Percentiles rank a stretch among this genome's conserved stretches.
phyloP scores from a whole-genome alignment of 2,888 invertebrate species.

The Adelognathus sp. region DNA sequence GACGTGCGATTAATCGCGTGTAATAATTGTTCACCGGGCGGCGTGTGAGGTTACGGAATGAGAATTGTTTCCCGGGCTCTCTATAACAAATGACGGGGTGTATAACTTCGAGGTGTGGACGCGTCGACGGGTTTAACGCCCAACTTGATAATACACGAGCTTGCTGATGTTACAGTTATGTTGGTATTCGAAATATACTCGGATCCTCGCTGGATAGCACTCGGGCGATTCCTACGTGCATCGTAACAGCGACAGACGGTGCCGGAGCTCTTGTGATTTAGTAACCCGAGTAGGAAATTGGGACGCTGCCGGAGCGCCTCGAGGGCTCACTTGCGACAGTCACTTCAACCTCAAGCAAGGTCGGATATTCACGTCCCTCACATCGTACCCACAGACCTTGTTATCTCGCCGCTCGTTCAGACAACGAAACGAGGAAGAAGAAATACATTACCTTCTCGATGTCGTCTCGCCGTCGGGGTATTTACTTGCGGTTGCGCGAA shows the following conservation, averaged over 20 bases:
- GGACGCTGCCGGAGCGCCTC: constrained; percentile 38
- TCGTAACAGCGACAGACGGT: not conserved
- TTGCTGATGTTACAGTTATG: constrained; percentile 28
- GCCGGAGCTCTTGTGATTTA: constrained; percentile 36
- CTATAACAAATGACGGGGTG: not conserved
- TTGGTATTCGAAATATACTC: constrained; percentile 23
- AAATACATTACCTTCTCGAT: not conserved
- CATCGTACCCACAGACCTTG: constrained; percentile 1
- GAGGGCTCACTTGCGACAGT: constrained; percentile 43
- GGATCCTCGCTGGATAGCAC: constrained; percentile 11
- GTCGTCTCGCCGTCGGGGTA: not conserved
- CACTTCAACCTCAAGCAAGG: constrained; percentile 40
- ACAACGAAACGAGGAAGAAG: constrained; percentile 7
- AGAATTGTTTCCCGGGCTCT: not conserved
- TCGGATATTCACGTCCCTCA: constrained; percentile 15
- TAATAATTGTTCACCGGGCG: not conserved
- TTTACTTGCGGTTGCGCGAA: not conserved
- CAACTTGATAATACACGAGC: constrained; percentile 28
- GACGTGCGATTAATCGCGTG: constrained; percentile 3
- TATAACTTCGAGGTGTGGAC: not conserved
- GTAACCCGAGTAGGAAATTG: constrained; percentile 44
- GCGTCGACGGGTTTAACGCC: constrained; percentile 9
- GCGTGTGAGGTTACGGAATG: not conserved
- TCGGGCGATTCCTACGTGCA: not conserved
- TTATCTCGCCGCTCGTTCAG: constrained; percentile 8